phyloP scores from a whole-genome alignment of 2,888 invertebrate genomes.

The Andricus quercusramuli region DNA sequence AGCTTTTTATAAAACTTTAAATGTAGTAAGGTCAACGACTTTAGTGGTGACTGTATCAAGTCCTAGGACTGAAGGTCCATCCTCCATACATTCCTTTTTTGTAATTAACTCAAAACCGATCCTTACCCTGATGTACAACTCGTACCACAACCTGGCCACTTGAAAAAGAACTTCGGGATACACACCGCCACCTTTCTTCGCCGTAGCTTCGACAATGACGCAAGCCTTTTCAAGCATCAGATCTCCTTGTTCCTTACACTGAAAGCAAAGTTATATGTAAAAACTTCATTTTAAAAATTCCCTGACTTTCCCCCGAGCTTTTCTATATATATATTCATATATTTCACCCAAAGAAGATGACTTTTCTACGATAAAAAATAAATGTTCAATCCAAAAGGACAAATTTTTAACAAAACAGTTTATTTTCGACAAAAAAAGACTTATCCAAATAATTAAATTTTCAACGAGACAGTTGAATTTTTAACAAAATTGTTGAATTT shows the following conservation, averaged over 20 bases:
- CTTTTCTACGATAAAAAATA: too few species aligned
- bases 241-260: conserved; percentile 97
- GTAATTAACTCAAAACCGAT: not conserved
- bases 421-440: too few species aligned
- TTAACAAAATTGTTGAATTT: too few species aligned
- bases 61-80: not conserved
- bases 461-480: too few species aligned
- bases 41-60: too few species aligned
- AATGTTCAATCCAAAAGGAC: too few species aligned
- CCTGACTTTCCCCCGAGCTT: too few species aligned
- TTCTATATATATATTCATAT: too few species aligned
- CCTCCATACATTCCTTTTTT: too few species aligned
- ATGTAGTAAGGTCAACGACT: not conserved
- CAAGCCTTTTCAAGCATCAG: conserved; percentile 98
- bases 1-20: conserved; percentile 75
- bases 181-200: conserved; percentile 94
- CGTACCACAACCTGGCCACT: conserved; percentile 98
- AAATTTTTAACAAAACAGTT: too few species aligned
- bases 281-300: not conserved
- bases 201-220: conserved; percentile 96
- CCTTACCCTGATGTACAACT: conserved; percentile 87
- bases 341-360: too few species aligned
- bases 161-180: conserved; percentile 99
- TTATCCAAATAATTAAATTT: too few species aligned
- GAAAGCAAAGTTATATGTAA: conserved; percentile 58